Conservation (phyloP, 30 jellyfish, hydroid and myxozoan species). For the Pseudorhiza aurosa region DNA sequence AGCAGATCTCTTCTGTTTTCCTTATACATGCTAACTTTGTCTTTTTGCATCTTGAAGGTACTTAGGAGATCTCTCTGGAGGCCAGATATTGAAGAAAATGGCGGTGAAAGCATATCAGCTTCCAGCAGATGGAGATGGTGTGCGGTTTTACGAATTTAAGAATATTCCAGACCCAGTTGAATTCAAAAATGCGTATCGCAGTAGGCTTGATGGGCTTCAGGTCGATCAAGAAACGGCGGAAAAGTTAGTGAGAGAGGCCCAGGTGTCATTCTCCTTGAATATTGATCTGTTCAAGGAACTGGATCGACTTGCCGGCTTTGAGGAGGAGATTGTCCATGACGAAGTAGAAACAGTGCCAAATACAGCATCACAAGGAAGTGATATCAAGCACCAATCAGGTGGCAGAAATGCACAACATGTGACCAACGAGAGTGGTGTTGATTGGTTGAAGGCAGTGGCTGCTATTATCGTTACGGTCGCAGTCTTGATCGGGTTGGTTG, state of each 20-base stretch:
- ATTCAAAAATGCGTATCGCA: conserved; percentile 60
- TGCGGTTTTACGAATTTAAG: conserved; percentile 59
- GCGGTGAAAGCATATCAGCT: conserved; percentile 61
- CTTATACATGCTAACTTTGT: no score
- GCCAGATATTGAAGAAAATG: conserved; percentile 65
- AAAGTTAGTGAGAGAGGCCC: conserved; percentile 68
- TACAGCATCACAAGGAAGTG: neutral
- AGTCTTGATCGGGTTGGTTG: conserved; percentile 15
- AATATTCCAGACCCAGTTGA: conserved; percentile 35
- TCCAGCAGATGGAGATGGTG: conserved; percentile 80
- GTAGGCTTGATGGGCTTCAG: conserved; percentile 41
- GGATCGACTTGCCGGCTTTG: conserved; percentile 72
- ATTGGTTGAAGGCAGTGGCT: conserved; percentile 34
- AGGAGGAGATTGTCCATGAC: conserved; percentile 67
- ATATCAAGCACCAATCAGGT: conserved; percentile 3
- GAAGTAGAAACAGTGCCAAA: conserved; percentile 33
- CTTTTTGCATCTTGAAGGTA: conserved; percentile 19
- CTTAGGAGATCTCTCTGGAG: conserved; percentile 86
- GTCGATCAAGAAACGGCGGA: conserved; percentile 57
- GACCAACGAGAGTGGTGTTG: conserved; percentile 10
- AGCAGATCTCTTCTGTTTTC: no score
- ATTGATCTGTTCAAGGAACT: conserved; percentile 65
- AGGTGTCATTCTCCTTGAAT: conserved; percentile 49
- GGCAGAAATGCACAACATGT: neutral
- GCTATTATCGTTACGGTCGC: conserved; percentile 36